Conservation (phyloP, 2,113 vertebrate species). For the Pseudolaguvia tuberculata region DNA sequence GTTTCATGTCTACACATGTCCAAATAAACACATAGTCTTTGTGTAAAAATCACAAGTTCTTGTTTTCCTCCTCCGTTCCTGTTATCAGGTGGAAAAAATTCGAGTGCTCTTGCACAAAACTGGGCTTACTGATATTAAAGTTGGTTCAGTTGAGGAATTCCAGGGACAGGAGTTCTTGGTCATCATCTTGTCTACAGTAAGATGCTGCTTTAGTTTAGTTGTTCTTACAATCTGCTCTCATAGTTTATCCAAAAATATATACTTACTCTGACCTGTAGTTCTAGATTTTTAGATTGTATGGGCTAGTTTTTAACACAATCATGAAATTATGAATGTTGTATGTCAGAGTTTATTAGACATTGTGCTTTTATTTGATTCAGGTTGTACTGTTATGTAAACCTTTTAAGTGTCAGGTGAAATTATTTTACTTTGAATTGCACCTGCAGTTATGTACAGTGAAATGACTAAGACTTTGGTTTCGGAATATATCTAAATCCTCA, state of each 20-base stretch:
- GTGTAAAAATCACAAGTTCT: neutral
- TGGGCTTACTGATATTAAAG: constrained; percentile 82
- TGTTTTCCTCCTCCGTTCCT: neutral
- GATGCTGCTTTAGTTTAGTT: neutral
- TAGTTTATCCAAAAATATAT: too few relatives aligned
- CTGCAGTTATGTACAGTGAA: too few relatives aligned
- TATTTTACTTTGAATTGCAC: too few relatives aligned
- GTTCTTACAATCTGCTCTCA: neutral
- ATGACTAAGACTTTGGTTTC: too few relatives aligned
- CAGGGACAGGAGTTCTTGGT: constrained; percentile 87
- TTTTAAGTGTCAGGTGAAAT: too few relatives aligned
- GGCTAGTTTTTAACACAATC: too few relatives aligned
- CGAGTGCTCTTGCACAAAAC: constrained; percentile 76
- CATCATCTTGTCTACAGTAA: constrained; percentile 85
- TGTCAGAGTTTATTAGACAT: too few relatives aligned
- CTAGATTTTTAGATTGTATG: too few relatives aligned
- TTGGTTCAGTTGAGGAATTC: constrained; percentile 96
- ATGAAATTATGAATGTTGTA: too few relatives aligned
- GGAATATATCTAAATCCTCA: constrained; percentile 45
- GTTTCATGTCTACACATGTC: constrained; percentile 55
- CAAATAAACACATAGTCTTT: neutral
- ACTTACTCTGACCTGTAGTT: neutral
- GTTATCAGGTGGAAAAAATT: constrained; percentile 85
- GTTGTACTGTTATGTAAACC: too few relatives aligned
- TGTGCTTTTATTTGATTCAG: too few relatives aligned